Percentiles rank a stretch among this genome's conserved stretches.
Evolutionary conservation across 1,140 invertebrate species (phyloP).

Genomic region (Whitmania pigra): DNA sequence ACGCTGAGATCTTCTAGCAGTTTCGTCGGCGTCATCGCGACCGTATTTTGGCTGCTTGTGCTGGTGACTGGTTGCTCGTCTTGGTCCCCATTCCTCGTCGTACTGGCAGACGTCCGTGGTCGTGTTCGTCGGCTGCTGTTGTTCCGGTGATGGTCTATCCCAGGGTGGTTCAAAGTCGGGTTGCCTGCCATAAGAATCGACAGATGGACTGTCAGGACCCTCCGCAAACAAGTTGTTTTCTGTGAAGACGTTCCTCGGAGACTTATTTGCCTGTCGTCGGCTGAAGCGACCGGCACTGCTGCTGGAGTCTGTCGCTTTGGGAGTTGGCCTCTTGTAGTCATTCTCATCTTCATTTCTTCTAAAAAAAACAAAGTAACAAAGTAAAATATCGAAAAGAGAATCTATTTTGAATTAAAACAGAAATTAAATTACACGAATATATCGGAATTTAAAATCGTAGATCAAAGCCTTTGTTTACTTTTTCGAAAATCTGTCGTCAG

Average conservation of each 20-base stretch:
- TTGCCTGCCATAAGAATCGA: slow-evolving; percentile 13
- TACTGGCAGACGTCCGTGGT: neutral
- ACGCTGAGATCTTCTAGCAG: neutral
- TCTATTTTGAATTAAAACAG: too few relatives aligned
- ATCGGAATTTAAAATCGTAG: neutral
- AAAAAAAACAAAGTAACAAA: neutral
- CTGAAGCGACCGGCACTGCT: neutral
- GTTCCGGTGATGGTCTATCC: neutral
- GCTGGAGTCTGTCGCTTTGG: neutral
- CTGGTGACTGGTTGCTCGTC: neutral
- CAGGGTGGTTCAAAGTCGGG: slow-evolving; percentile 5
- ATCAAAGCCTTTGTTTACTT: neutral
- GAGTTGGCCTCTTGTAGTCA: neutral
- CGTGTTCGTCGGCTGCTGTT: neutral
- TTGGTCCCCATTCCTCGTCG: slow-evolving; percentile 2
- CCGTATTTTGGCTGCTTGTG: neutral
- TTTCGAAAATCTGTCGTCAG: neutral
- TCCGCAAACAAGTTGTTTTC: slow-evolving; percentile 18
- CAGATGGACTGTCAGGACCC: neutral
- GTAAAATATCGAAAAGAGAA: too few relatives aligned
- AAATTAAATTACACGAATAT: neutral
- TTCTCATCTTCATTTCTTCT: neutral
- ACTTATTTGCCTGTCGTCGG: neutral
- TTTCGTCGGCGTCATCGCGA: neutral
- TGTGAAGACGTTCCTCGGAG: slow-evolving; percentile 4